phyloP scores from a whole-genome alignment of 2,797 vertebrate genomes.

The Enteromius argenteus region DNA sequence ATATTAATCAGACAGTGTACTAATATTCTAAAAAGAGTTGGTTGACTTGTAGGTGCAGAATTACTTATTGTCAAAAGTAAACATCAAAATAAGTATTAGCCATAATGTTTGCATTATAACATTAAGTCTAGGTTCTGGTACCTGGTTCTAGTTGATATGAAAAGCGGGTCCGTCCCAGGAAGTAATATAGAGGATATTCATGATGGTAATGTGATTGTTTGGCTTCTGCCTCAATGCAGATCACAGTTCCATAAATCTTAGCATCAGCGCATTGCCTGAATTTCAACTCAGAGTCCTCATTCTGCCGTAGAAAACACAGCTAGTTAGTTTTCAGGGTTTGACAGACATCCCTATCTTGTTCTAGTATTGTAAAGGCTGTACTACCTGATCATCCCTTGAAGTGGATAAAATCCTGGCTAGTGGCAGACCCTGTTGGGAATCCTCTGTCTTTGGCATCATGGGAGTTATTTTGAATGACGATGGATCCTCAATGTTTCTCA shows the following conservation, averaged over 20 bases:
- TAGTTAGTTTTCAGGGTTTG: conserved; percentile 4
- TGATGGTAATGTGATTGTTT: conserved; percentile 70
- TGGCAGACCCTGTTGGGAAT: conserved; percentile 4
- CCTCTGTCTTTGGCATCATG: conserved; percentile 63
- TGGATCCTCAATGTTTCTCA: conserved; percentile 76
- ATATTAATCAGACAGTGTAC: too few species aligned
- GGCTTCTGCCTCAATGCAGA: conserved; percentile 75
- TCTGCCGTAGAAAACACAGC: conserved; percentile 52
- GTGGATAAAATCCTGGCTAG: not conserved
- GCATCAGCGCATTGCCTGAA: conserved; percentile 68
- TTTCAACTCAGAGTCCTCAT: conserved; percentile 45
- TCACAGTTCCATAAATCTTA: conserved; percentile 68
- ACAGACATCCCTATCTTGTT: not conserved
- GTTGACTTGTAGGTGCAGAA: too few species aligned
- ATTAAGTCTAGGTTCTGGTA: conserved; percentile 53
- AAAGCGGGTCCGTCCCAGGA: conserved; percentile 75
- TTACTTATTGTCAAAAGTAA: too few species aligned
- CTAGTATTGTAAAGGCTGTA: not conserved
- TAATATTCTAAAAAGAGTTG: too few species aligned
- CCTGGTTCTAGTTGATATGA: conserved; percentile 72
- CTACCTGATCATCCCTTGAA: conserved; percentile 63
- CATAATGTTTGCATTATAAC: not conserved
- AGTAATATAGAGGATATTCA: conserved; percentile 79
- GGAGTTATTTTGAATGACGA: conserved; percentile 70
- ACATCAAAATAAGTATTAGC: too few species aligned